phyloP scores from a whole-genome alignment of 2,797 vertebrate genomes.

The Furcifer pardalis region DNA sequence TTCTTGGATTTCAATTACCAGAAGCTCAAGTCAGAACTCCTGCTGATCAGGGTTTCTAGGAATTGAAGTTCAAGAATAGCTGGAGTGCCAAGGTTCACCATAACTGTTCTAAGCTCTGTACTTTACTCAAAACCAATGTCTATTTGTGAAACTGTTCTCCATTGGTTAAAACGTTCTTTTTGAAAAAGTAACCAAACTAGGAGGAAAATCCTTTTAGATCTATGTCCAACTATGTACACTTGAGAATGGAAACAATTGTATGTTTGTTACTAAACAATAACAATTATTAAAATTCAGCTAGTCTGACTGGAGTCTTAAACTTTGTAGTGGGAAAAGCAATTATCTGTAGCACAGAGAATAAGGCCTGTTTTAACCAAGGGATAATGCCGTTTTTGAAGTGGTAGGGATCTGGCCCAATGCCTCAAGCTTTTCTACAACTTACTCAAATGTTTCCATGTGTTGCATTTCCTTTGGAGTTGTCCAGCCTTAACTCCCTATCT shows the following conservation, averaged over 20 bases:
- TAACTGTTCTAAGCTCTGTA: background rate
- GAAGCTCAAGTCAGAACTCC: too few relatives aligned
- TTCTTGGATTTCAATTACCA: too few relatives aligned
- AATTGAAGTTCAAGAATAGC: too few relatives aligned
- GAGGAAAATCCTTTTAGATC: background rate
- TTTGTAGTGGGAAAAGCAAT: background rate
- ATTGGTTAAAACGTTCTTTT: background rate
- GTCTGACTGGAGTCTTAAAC: background rate
- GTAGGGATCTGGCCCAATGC: background rate
- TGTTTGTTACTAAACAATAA: background rate
- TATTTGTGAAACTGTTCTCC: background rate
- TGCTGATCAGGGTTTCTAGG: too few relatives aligned
- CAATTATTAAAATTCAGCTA: background rate
- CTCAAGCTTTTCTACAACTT: constrained; percentile 5
- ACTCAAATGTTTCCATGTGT: constrained; percentile 12
- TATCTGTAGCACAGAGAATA: background rate
- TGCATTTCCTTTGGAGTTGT: background rate
- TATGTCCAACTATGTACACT: background rate
- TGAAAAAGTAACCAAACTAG: background rate
- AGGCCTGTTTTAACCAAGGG: background rate
- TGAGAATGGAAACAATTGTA: background rate
- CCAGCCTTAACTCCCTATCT: background rate
- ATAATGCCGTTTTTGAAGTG: background rate
- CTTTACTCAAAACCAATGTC: background rate
- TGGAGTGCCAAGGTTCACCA: too few relatives aligned